Evolutionary conservation across 2,113 vertebrate genomes (phyloP).

Genomic region (Cyprinus carpio): DNA sequence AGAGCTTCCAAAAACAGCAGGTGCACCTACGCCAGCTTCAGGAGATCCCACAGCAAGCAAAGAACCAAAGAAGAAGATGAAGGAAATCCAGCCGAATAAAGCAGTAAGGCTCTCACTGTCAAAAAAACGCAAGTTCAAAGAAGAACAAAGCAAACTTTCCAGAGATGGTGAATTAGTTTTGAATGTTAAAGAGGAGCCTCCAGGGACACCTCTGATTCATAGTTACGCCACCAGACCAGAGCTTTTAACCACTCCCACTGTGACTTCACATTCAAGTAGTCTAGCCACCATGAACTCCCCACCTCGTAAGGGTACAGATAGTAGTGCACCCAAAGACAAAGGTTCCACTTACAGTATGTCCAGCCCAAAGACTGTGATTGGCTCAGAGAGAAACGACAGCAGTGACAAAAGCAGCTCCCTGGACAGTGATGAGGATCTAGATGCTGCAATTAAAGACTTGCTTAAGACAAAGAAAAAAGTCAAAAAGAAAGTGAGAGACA

Average conservation of each 20-base stretch:
- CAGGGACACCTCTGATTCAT: conserved; percentile 43
- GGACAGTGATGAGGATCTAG: conserved; percentile 94
- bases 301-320: conserved; percentile 9
- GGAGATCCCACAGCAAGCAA: neutral
- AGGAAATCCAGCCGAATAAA: conserved; percentile 61
- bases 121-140: conserved; percentile 73
- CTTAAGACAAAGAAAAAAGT: conserved; percentile 87
- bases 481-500: conserved; percentile 81
- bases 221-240: conserved; percentile 19
- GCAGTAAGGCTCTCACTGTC: conserved; percentile 66
- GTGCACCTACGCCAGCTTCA: conserved; percentile 17
- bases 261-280: conserved; percentile 11
- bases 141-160: conserved; percentile 44
- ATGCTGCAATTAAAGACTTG: conserved; percentile 91
- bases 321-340: conserved; percentile 26
- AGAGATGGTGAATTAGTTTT: conserved; percentile 33
- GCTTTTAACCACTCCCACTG: neutral
- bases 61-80: conserved; percentile 54
- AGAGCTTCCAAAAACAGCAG: conserved; percentile 58
- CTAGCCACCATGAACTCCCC: conserved; percentile 6
- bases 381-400: conserved; percentile 60
- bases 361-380: conserved; percentile 25
- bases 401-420: conserved; percentile 94
- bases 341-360: conserved; percentile 34
- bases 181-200: conserved; percentile 48